phyloP scores from a whole-genome alignment of 2,113 vertebrate genomes.

The Apteryx owenii region DNA sequence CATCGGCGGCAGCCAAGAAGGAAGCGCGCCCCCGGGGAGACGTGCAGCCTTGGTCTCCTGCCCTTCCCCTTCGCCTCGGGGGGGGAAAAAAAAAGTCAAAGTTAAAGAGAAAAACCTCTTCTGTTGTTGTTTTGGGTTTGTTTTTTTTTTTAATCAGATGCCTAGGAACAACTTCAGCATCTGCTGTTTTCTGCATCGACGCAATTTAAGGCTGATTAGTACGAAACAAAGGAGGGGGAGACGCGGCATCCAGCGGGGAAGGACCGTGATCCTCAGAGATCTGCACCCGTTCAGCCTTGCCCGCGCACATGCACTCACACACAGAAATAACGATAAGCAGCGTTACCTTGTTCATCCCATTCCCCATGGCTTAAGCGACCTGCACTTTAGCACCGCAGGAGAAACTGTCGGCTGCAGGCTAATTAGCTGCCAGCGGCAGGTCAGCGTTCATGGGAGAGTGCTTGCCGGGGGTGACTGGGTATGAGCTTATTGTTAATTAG shows the following conservation, averaged over 20 bases:
- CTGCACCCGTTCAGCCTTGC: background rate
- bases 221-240: background rate
- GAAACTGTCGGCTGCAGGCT: constrained; percentile 11
- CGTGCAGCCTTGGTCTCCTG: background rate
- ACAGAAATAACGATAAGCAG: background rate
- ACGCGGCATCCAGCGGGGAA: background rate
- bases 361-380: constrained; percentile 75
- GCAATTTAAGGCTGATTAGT: too few relatives aligned
- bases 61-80: background rate
- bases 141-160: background rate
- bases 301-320: background rate
- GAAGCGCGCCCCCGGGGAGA: constrained; percentile 19
- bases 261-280: background rate
- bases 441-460: constrained; percentile 2
- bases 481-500: background rate
- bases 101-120: background rate
- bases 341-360: constrained; percentile 83
- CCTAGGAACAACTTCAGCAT: background rate
- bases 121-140: too few relatives aligned
- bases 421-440: background rate
- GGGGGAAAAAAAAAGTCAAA: background rate
- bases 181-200: too few relatives aligned
- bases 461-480: background rate
- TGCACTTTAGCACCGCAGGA: constrained; percentile 10
- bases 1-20: background rate